phyloP scores from a whole-genome alignment of 2,113 vertebrate species.

The Callospermophilus lateralis region DNA sequence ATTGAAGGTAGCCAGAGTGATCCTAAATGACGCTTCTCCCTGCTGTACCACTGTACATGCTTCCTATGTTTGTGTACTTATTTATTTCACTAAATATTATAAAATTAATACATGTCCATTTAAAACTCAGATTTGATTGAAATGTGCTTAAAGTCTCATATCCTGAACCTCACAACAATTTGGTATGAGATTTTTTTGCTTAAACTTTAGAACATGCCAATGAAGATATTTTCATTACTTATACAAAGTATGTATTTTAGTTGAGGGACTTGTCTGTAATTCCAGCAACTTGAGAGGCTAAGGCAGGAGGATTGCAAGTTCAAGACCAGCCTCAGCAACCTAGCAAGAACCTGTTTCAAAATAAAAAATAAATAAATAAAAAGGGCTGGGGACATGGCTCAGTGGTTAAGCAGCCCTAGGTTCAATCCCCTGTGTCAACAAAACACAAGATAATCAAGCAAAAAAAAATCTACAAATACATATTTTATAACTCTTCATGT shows the following conservation, averaged over 20 bases:
- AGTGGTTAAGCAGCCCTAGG: too few relatives aligned
- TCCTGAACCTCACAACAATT: not conserved
- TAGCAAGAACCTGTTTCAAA: too few relatives aligned
- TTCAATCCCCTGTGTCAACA: too few relatives aligned
- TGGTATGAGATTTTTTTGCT: not conserved
- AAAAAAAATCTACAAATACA: too few relatives aligned
- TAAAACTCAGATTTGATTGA: not conserved
- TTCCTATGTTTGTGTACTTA: not conserved
- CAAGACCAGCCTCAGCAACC: too few relatives aligned
- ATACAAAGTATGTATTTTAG: not conserved
- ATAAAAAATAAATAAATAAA: too few relatives aligned
- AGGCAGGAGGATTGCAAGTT: too few relatives aligned
- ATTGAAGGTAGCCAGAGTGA: not conserved
- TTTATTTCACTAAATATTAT: constrained; percentile 32
- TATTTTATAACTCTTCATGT: constrained; percentile 44
- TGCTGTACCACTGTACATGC: not conserved
- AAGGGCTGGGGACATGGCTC: too few relatives aligned
- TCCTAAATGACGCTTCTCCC: not conserved
- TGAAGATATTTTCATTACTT: not conserved
- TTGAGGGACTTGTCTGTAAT: too few relatives aligned
- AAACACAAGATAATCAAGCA: too few relatives aligned
- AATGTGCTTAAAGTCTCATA: not conserved
- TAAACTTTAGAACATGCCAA: not conserved
- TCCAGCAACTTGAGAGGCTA: too few relatives aligned
- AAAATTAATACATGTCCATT: constrained; percentile 14